These are phyloP conservation scores for Eurosta solidaginis DNA, from an alignment of 1,140 invertebrate species.

Conservation along the genomic window DNA sequence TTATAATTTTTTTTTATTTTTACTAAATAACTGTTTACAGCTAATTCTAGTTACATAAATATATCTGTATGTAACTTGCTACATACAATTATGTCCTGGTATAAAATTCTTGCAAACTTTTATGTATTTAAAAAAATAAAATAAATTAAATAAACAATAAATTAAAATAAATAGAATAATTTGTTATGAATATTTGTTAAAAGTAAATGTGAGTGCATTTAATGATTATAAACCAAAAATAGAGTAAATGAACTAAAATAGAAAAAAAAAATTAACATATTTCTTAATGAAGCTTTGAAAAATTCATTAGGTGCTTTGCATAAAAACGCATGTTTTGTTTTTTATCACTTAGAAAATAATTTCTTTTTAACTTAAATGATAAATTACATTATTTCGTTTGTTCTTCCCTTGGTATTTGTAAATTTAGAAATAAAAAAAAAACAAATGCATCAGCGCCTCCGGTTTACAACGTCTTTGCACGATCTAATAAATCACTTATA, in stretches of 20 bases:
- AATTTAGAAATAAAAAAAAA: neutral
- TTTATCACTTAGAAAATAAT: too few relatives aligned
- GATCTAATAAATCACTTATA: constrained; percentile 85
- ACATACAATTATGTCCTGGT: too few relatives aligned
- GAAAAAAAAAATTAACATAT: too few relatives aligned
- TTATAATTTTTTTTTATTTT: neutral
- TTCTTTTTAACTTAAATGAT: neutral
- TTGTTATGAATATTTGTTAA: too few relatives aligned
- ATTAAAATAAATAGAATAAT: neutral
- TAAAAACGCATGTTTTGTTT: too few relatives aligned
- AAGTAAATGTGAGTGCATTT: too few relatives aligned
- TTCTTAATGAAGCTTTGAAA: too few relatives aligned
- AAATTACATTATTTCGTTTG: neutral
- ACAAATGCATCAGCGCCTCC: neutral
- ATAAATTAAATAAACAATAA: neutral
- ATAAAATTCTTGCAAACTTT: neutral
- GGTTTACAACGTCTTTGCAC: constrained; percentile 79
- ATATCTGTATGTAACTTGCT: too few relatives aligned
- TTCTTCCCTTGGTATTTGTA: neutral
- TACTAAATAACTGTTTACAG: neutral
- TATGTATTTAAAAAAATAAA: neutral
- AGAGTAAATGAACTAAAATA: too few relatives aligned
- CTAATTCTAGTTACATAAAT: neutral
- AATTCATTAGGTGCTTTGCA: too few relatives aligned
- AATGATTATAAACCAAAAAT: too few relatives aligned